phyloP scores from a whole-genome alignment of 2,797 vertebrate species.

The Borostomias antarcticus region DNA sequence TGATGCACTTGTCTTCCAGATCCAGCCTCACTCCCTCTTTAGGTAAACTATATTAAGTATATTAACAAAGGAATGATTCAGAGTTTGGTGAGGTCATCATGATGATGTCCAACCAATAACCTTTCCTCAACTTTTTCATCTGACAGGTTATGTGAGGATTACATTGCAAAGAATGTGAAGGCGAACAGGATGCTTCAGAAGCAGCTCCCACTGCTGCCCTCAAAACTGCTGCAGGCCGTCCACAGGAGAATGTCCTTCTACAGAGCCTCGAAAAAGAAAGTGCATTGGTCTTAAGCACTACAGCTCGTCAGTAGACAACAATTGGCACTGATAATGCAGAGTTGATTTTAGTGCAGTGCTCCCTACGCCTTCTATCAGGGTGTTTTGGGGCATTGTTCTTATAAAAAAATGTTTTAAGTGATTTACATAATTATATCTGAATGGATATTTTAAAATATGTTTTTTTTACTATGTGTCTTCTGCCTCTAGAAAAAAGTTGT shows the following conservation, averaged over 20 bases:
- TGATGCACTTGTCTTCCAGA: constrained; percentile 92
- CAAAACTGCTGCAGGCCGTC: constrained; percentile 80
- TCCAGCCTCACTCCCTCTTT: constrained; percentile 87
- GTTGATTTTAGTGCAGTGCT: constrained; percentile 38
- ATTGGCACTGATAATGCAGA: neutral
- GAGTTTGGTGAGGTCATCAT: too few relatives aligned
- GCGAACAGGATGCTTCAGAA: constrained; percentile 65
- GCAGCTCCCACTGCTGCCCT: constrained; percentile 83
- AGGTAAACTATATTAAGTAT: constrained; percentile 77
- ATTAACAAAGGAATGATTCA: neutral
- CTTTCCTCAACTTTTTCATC: constrained; percentile 6
- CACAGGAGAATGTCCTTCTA: constrained; percentile 88
- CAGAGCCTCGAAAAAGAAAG: constrained; percentile 71
- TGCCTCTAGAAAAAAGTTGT: neutral
- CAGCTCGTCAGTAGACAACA: constrained; percentile 23
- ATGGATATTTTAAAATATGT: neutral
- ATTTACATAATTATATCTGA: neutral
- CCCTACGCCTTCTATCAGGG: constrained; percentile 3
- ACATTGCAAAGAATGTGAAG: constrained; percentile 82
- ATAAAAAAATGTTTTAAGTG: neutral
- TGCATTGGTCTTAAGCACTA: constrained; percentile 20
- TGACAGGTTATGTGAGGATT: constrained; percentile 87
- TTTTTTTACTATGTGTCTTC: neutral
- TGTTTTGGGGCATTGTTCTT: neutral
- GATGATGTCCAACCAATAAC: neutral